Evolutionary conservation across 2,113 vertebrate species (phyloP), one percentile per base, ranked within the genome.

Genomic region (Caretta caretta): DNA sequence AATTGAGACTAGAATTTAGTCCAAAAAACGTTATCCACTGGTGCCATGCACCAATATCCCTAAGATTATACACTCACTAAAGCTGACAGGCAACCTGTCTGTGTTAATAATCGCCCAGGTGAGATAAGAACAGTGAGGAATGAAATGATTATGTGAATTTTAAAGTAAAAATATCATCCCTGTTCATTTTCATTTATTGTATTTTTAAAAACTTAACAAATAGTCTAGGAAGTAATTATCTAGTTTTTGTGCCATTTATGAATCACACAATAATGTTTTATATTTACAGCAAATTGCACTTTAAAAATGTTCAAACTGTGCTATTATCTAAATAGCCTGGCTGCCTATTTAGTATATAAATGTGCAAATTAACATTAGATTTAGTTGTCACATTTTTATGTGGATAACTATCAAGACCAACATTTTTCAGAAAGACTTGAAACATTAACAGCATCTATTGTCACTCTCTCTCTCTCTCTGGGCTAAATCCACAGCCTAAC

Each of bases 251-350:
- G 19, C 17, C 6, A 1, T 27, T 94, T 94, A 72, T 20, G 29
- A 84, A 81, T 14, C 38, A 78, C 0, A 0, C 12, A 65, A 29
- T 22, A 1, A 3, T 38, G 50, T 10, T 5, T 51, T 38, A 12
- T 48, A 27, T 78, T 93, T 82, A 69, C 2, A 0, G 38, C 49
- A 92, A 85, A n/a, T 0, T 3, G 0, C 0, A 65, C 5, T 84
- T 90, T 8, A 2, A 84, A 91, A 88, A 87, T 65, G 35, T 1
- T 14, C 16, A 48, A 46, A 1, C 27, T 83, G 3, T n/a, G 5
- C 3, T 76, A 38, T 72, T n/a, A n/a, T 14, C 31, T 69, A 5
- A 1, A 1, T 35, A 49, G 82, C 20, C 27, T 65, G 1, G 5
- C 83, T 54, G 27, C 16, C 62, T 85, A 95, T 31, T 54, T 2